A percentile compares a stretch with the other conserved stretches of the same genome.
Conservation (phyloP, 2,113 vertebrate species). For the Galemys pyrenaicus region DNA sequence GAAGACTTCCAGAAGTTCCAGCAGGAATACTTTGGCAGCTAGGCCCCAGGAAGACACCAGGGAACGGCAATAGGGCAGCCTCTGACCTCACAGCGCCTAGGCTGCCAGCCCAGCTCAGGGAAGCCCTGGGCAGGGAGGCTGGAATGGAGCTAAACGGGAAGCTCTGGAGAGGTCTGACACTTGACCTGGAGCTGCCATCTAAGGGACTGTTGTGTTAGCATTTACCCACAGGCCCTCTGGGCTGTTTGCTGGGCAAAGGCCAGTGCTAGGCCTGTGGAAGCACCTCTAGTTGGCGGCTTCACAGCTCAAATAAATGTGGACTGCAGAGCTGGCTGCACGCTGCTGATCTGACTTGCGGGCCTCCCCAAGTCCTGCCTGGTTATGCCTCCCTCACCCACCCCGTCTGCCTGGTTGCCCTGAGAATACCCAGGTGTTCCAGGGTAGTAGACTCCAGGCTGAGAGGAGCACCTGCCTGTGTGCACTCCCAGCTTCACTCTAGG, state of each 20-base stretch:
- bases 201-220: background rate
- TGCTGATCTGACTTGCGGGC: background rate
- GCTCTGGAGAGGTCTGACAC: background rate
- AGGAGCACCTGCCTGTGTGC: no score
- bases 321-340: background rate
- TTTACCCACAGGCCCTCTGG: background rate
- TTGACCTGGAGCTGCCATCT: no score
- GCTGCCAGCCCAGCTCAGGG: background rate
- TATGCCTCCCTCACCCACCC: no score
- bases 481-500: no score
- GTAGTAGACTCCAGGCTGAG: no score
- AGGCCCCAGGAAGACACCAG: background rate
- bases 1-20: conserved; percentile 89
- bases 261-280: background rate
- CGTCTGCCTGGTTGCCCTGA: no score
- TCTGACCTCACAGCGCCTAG: background rate
- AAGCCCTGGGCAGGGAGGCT: fast-evolving
- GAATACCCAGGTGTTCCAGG: no score
- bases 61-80: no score
- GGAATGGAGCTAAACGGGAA: background rate
- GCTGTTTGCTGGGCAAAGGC: background rate
- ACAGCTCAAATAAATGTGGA: conserved; percentile 46
- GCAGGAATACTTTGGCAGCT: conserved; percentile 86
- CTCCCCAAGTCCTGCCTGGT: no score
- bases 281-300: background rate